Evolutionary conservation across 2,888 invertebrate genomes (phyloP).

Genomic region (Agonopterix subpropinquella): DNA sequence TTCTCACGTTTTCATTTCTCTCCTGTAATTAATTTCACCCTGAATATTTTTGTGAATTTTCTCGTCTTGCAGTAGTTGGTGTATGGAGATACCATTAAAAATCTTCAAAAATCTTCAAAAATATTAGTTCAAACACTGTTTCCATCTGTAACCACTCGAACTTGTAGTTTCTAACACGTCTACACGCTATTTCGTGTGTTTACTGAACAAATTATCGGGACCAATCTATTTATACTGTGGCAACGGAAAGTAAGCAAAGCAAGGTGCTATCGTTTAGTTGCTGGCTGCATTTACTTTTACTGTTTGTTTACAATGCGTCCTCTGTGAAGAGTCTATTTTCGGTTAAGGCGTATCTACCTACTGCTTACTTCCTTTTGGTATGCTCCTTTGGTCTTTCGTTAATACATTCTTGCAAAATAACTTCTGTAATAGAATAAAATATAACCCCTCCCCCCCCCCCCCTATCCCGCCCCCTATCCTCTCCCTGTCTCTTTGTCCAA

Average conservation of each 20-base stretch:
- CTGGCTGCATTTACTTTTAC: constrained; percentile 23
- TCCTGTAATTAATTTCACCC: no score
- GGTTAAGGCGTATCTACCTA: background rate
- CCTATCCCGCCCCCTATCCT: no score
- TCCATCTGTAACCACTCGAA: constrained; percentile 6
- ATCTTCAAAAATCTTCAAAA: background rate
- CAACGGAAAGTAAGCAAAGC: constrained; percentile 25
- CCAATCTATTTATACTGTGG: constrained; percentile 31
- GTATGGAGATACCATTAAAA: no score
- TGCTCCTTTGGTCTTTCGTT: background rate
- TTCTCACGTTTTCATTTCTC: no score
- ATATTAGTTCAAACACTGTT: background rate
- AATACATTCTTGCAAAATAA: no score
- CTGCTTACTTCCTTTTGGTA: background rate
- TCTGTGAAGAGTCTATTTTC: background rate
- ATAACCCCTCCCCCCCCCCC: no score
- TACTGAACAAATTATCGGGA: constrained; percentile 32
- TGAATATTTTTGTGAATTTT: no score
- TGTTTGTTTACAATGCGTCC: constrained; percentile 28
- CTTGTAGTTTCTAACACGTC: constrained; percentile 22
- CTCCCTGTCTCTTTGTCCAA: no score
- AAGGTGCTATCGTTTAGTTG: constrained; percentile 28
- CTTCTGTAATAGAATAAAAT: no score
- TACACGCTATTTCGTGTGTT: constrained; percentile 27
- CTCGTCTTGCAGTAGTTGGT: no score